Evolutionary conservation across 2,888 invertebrate genomes (phyloP).

Genomic region (Malthinus seriepunctatus): DNA sequence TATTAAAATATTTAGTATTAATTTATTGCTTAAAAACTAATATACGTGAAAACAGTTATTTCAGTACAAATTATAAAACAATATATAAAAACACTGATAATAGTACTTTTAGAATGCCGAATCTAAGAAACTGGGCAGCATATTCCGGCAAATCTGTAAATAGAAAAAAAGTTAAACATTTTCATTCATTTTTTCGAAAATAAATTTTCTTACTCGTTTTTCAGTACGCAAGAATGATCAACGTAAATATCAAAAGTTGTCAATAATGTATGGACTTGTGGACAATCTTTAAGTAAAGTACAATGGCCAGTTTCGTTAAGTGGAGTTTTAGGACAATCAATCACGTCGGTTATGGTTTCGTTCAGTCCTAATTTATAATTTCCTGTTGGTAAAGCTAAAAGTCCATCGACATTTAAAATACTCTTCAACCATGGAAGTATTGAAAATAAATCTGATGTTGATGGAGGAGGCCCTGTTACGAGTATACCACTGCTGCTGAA

Average conservation of each 20-base stretch:
- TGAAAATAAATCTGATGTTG: not conserved
- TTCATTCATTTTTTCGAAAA: not conserved
- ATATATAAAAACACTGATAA: too few relatives aligned
- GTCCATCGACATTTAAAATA: slow-evolving; percentile 13
- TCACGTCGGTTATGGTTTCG: not conserved
- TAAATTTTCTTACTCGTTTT: not conserved
- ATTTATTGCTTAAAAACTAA: too few relatives aligned
- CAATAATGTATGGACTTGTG: not conserved
- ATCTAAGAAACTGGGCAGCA: not conserved
- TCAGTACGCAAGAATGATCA: not conserved
- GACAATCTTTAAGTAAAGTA: slow-evolving; percentile 1
- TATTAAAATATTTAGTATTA: too few relatives aligned
- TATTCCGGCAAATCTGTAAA: not conserved
- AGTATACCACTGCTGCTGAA: not conserved
- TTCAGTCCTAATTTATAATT: not conserved
- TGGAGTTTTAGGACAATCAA: not conserved
- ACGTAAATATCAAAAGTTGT: not conserved
- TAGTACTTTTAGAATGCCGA: not conserved
- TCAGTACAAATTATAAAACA: too few relatives aligned
- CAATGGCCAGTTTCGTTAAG: slow-evolving; percentile 1
- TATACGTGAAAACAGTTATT: too few relatives aligned
- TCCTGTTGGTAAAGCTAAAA: slow-evolving; percentile 9
- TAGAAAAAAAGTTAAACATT: not conserved
- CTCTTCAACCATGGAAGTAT: slow-evolving; percentile 11
- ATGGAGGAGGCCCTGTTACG: not conserved